phyloP scores from a whole-genome alignment of 2,888 invertebrate species.

The Rhamnusium bicolor region DNA sequence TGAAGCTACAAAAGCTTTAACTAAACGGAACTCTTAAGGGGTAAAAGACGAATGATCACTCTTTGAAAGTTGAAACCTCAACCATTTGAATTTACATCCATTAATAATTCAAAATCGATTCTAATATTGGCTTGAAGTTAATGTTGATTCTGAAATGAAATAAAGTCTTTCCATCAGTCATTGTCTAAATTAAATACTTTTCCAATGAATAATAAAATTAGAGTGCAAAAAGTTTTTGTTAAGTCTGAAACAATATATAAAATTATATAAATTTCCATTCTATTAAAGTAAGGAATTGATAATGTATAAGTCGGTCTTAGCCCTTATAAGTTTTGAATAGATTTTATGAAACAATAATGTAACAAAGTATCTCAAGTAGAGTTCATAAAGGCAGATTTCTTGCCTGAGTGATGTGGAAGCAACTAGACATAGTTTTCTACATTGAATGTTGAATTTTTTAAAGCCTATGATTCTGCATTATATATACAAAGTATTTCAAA shows the following conservation, averaged over 20 bases:
- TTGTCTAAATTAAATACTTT: neutral
- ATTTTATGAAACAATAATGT: neutral
- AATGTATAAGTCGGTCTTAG: too few relatives aligned
- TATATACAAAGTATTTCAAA: too few relatives aligned
- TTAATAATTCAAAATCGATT: slow-evolving; percentile 5
- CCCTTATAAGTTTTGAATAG: too few relatives aligned
- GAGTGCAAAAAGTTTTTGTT: neutral
- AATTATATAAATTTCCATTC: slow-evolving; percentile 5
- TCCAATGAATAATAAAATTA: neutral
- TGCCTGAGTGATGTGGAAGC: neutral
- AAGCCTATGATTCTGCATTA: too few relatives aligned
- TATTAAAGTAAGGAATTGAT: neutral
- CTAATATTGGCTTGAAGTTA: neutral
- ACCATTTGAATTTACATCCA: neutral
- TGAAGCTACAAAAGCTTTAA: neutral
- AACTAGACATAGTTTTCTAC: neutral
- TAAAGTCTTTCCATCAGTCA: neutral
- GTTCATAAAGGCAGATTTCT: slow-evolving; percentile 11
- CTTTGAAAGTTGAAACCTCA: neutral
- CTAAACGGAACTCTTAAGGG: neutral
- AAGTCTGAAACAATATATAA: neutral
- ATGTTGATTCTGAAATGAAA: slow-evolving; percentile 1
- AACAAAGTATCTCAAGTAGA: slow-evolving; percentile 6
- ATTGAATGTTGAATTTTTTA: too few relatives aligned
- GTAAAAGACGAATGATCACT: neutral